Evolutionary conservation across 1,140 invertebrate species (phyloP).

Genomic region (Eubasilissa regina): DNA sequence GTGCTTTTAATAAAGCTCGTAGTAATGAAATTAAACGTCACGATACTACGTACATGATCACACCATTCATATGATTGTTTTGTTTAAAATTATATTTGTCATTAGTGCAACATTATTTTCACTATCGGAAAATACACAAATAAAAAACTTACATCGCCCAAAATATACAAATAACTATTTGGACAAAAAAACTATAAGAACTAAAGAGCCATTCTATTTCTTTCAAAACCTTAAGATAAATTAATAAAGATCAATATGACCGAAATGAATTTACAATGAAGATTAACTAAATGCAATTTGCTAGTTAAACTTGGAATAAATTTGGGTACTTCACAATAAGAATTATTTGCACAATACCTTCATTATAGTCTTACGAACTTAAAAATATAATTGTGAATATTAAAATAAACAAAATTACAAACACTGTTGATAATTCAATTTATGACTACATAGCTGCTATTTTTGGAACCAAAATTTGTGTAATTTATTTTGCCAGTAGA

Average conservation of each 20-base stretch:
- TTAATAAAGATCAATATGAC: constrained; percentile 29
- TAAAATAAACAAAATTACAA: not conserved
- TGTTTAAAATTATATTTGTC: constrained; percentile 32
- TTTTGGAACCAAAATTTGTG: too few species aligned
- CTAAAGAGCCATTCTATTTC: constrained; percentile 2
- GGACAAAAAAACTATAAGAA: not conserved
- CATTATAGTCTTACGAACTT: not conserved
- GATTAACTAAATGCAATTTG: constrained; percentile 20
- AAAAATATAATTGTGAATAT: constrained; percentile 16
- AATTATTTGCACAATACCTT: not conserved
- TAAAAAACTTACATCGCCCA: not conserved
- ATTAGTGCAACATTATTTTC: constrained; percentile 8
- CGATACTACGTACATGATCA: constrained; percentile 1
- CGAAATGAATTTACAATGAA: constrained; percentile 2
- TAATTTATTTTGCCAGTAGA: too few species aligned
- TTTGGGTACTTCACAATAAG: constrained; percentile 6
- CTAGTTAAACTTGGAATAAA: constrained; percentile 11
- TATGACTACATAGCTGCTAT: constrained; percentile 11
- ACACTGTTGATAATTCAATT: not conserved
- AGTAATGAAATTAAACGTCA: constrained; percentile 30
- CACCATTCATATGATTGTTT: constrained; percentile 15
- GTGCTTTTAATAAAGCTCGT: constrained; percentile 14
- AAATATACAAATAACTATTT: not conserved
- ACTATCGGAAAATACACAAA: not conserved
- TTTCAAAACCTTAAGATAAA: not conserved